Evolutionary conservation across 2,888 invertebrate species (phyloP).

Genomic region (Neria commutata): DNA sequence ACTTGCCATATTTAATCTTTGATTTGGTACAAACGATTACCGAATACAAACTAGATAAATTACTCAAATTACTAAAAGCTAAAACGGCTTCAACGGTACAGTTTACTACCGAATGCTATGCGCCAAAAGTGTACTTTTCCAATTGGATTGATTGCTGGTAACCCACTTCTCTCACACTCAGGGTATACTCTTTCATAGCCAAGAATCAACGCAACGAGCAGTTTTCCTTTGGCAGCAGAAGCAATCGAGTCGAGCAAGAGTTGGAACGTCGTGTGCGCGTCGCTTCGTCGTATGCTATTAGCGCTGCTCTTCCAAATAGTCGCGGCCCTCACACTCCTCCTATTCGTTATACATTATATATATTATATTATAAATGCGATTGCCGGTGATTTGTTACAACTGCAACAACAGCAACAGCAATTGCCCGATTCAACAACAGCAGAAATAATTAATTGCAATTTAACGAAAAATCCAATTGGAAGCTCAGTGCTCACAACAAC

Average conservation of each 20-base stretch:
- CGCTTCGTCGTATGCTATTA: constrained; percentile 49
- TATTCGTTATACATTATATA: constrained; percentile 63
- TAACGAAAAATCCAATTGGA: constrained; percentile 13
- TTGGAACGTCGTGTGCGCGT: constrained; percentile 19
- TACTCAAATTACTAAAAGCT: too few species aligned
- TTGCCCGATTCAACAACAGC: constrained; percentile 4
- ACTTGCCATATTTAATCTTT: too few species aligned
- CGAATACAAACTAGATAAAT: too few species aligned
- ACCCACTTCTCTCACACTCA: too few species aligned
- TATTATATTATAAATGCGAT: constrained; percentile 64
- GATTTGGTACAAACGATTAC: too few species aligned
- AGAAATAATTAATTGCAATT: not conserved
- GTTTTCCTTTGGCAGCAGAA: too few species aligned
- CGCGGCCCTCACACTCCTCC: constrained; percentile 63
- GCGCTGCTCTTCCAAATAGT: constrained; percentile 63
- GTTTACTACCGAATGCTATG: too few species aligned
- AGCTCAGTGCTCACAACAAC: constrained; percentile 9
- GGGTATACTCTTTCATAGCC: too few species aligned
- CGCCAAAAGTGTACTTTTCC: too few species aligned
- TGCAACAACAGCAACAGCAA: constrained; percentile 21
- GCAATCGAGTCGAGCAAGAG: constrained; percentile 26
- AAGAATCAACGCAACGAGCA: too few species aligned
- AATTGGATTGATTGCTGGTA: too few species aligned
- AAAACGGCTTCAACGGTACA: too few species aligned
- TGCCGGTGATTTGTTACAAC: constrained; percentile 48